Evolutionary conservation across 1,140 invertebrate species (phyloP).

Genomic region (Ladona fulva): DNA sequence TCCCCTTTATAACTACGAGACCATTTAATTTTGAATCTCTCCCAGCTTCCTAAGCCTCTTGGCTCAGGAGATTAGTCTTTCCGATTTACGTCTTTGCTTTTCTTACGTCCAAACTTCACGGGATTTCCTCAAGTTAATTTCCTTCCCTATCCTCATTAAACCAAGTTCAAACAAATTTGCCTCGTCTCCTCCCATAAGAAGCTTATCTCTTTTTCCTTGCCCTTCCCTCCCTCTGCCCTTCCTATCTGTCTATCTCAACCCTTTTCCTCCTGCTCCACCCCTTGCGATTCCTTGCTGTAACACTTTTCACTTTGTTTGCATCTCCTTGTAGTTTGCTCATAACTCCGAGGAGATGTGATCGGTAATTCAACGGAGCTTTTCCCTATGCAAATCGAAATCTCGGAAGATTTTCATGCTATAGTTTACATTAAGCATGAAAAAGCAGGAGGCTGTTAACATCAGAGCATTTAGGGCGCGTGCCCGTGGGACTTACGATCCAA

Average conservation of each 20-base stretch:
- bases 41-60: neutral
- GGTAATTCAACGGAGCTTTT: no score
- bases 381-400: no score
- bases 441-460: no score
- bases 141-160: neutral
- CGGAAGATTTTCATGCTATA: no score
- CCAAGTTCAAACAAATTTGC: constrained; percentile 5
- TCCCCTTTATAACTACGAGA: neutral
- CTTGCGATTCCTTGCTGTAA: neutral
- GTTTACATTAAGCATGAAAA: no score
- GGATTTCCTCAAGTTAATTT: neutral
- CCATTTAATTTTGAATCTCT: neutral
- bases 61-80: neutral
- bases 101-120: neutral
- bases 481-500: no score
- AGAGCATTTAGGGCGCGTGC: no score
- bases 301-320: neutral
- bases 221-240: no score
- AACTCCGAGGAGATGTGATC: no score
- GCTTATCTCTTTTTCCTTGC: neutral
- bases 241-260: no score
- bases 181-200: neutral
- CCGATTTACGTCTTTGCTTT: constrained; percentile 1
- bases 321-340: neutral
- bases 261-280: no score